Conservation (phyloP, 2,888 invertebrate species). For the Mamestra brassicae region DNA sequence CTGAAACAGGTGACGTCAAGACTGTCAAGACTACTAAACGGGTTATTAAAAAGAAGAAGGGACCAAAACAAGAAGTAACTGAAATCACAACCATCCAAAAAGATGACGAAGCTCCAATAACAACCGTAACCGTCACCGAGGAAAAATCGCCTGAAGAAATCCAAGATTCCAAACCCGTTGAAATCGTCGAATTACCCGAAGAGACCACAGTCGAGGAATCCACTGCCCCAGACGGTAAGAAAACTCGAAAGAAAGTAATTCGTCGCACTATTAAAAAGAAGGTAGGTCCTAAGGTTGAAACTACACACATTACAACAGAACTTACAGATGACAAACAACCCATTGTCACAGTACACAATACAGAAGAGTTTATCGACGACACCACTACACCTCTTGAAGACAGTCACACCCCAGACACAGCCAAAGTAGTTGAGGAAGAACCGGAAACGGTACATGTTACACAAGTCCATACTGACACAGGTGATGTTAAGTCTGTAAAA, state of each 20-base stretch:
- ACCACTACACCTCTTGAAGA: slow-evolving; percentile 28
- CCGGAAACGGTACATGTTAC: slow-evolving; percentile 36
- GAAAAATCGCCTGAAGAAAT: slow-evolving; percentile 12
- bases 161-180: neutral
- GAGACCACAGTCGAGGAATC: slow-evolving; percentile 29
- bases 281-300: slow-evolving; percentile 47
- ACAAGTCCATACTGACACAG: slow-evolving; percentile 66
- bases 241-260: slow-evolving; percentile 19
- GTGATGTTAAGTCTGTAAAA: slow-evolving; percentile 72
- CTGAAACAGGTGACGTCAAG: slow-evolving; percentile 38
- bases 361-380: slow-evolving; percentile 45
- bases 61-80: slow-evolving; percentile 41
- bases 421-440: slow-evolving; percentile 19
- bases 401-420: slow-evolving; percentile 39
- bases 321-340: slow-evolving; percentile 40
- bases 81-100: slow-evolving; percentile 50
- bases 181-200: slow-evolving; percentile 42
- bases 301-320: slow-evolving; percentile 43
- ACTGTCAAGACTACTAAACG: slow-evolving; percentile 41
- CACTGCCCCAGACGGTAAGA: slow-evolving; percentile 23
- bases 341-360: slow-evolving; percentile 43
- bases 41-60: slow-evolving; percentile 47
- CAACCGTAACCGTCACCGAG: slow-evolving; percentile 42
- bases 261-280: slow-evolving; percentile 40
- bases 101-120: slow-evolving; percentile 48